Percentiles rank a stretch among this genome's conserved stretches.
phyloP scores from a whole-genome alignment of 2,888 invertebrate species.

The Thymelicus lineola region DNA sequence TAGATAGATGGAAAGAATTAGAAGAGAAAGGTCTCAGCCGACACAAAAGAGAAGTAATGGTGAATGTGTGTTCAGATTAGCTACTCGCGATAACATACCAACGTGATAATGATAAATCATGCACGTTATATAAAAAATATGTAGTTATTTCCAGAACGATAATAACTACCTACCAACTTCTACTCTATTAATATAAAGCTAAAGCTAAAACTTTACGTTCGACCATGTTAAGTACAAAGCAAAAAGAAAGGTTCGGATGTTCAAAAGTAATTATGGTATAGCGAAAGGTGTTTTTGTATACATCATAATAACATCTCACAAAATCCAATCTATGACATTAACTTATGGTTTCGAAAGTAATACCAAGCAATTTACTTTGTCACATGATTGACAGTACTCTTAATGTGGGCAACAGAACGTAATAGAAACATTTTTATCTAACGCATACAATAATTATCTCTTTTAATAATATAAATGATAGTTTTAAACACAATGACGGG shows the following conservation, averaged over 20 bases:
- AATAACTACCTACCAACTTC: not conserved
- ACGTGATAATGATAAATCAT: slow-evolving; percentile 59
- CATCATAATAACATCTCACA: slow-evolving; percentile 68
- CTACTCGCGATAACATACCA: slow-evolving; percentile 57
- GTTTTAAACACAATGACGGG: not conserved
- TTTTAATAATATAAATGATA: slow-evolving; percentile 11
- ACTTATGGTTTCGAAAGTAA: slow-evolving; percentile 73
- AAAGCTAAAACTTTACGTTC: slow-evolving; percentile 65
- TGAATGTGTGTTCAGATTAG: slow-evolving; percentile 56
- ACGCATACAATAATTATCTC: slow-evolving; percentile 42
- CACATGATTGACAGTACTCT: slow-evolving; percentile 63
- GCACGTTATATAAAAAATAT: slow-evolving; percentile 41
- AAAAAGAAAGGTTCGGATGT: slow-evolving; percentile 33
- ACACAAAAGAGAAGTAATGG: slow-evolving; percentile 58
- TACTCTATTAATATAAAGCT: slow-evolving; percentile 44
- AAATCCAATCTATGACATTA: slow-evolving; percentile 76
- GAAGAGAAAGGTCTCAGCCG: slow-evolving; percentile 51
- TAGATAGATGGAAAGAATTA: slow-evolving; percentile 60
- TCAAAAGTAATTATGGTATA: slow-evolving; percentile 66
- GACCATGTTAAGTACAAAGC: slow-evolving; percentile 40
- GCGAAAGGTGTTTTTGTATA: slow-evolving; percentile 71
- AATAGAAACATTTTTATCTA: slow-evolving; percentile 54
- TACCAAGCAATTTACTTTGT: slow-evolving; percentile 62
- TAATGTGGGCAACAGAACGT: slow-evolving; percentile 52
- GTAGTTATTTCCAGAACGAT: not conserved